Conservation (phyloP, 1,140 invertebrate genomes). For the Linepithema humile region DNA sequence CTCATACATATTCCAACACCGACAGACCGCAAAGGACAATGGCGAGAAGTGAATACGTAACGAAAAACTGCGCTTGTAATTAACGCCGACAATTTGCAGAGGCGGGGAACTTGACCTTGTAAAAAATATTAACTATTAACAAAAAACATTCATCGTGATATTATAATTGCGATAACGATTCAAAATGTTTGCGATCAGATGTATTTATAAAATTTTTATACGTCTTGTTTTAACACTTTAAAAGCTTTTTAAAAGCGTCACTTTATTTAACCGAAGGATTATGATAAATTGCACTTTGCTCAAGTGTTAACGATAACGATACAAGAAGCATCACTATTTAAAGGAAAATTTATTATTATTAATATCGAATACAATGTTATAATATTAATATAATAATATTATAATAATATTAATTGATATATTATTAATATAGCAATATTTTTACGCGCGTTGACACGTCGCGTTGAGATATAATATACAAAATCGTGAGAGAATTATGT, state of each 20-base stretch:
- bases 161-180: neutral
- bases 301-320: neutral
- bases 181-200: neutral
- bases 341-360: neutral
- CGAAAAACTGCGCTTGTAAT: neutral
- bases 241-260: no score
- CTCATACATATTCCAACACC: conserved; percentile 32
- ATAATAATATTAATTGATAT: no score
- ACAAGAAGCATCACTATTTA: no score
- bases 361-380: no score
- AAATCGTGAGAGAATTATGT: neutral
- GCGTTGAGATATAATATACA: neutral
- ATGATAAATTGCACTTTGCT: neutral
- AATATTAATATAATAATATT: neutral
- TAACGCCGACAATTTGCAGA: neutral
- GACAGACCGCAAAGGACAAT: neutral
- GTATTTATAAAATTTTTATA: neutral
- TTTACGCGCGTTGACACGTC: neutral
- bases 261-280: no score
- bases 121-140: neutral
- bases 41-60: neutral
- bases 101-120: neutral
- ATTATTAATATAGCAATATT: neutral
- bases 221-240: no score
- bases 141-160: neutral